A percentile compares a stretch with the other conserved stretches of the same genome.
These are phyloP conservation scores for Aleiodes alternator DNA, from an alignment of 2,888 invertebrate species.

Conservation along the genomic window DNA sequence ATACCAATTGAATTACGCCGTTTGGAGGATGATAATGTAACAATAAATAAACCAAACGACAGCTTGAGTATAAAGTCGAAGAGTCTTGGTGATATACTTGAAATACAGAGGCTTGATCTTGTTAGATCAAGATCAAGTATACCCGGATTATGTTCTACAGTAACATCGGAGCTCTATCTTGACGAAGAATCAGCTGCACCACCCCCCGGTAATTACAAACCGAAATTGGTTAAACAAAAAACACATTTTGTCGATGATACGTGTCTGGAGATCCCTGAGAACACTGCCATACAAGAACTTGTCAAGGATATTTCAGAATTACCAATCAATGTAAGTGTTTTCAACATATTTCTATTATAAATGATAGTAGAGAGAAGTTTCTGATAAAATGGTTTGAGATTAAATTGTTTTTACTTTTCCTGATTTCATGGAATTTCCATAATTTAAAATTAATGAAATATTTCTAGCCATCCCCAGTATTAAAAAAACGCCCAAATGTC, in stretches of 20 bases:
- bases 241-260: constrained; percentile 84
- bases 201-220: constrained; percentile 73
- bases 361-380: no score
- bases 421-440: no score
- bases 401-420: no score
- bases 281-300: constrained; percentile 81
- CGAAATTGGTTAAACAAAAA: constrained; percentile 90
- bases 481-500: constrained; percentile 77
- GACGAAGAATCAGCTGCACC: constrained; percentile 56
- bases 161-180: constrained; percentile 64
- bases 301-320: constrained; percentile 79
- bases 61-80: constrained; percentile 83
- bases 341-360: background rate
- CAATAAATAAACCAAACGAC: constrained; percentile 57
- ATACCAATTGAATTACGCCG: constrained; percentile 92
- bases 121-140: constrained; percentile 87
- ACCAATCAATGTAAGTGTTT: constrained; percentile 66
- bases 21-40: constrained; percentile 80
- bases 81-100: constrained; percentile 89
- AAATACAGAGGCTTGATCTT: constrained; percentile 83
- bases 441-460: no score
- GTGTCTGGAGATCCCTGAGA: constrained; percentile 61
- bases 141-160: constrained; percentile 78
- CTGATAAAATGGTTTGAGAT: no score
- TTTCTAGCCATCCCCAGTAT: constrained; percentile 24